Percentiles rank a stretch among this genome's conserved stretches.
Conservation (phyloP, 2,797 vertebrate species). For the Sebastes miniatus region DNA sequence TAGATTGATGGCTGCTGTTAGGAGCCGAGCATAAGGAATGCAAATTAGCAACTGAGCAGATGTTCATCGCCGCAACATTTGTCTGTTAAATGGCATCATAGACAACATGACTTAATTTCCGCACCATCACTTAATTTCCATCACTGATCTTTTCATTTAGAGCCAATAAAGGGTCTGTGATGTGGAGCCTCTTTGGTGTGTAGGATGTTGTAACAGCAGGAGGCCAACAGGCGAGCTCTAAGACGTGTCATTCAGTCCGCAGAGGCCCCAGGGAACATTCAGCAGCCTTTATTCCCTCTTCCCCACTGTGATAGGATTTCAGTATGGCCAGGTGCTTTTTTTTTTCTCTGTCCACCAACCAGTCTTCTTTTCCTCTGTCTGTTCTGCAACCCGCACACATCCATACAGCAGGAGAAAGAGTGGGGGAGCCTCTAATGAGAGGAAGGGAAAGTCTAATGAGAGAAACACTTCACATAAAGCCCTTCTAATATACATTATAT, state of each 20-base stretch:
- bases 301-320: conserved; percentile 71
- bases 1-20: conserved; percentile 53
- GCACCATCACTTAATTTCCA: conserved; percentile 52
- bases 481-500: background rate
- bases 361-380: conserved; percentile 29
- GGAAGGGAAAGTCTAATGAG: background rate
- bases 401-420: conserved; percentile 5
- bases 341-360: conserved; percentile 30
- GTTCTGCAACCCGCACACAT: conserved; percentile 38
- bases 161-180: conserved; percentile 30
- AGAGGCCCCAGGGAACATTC: conserved; percentile 62
- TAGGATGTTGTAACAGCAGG: conserved; percentile 51
- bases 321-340: conserved; percentile 69
- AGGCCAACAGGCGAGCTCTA: conserved; percentile 45
- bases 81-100: conserved; percentile 53
- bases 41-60: conserved; percentile 64
- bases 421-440: background rate
- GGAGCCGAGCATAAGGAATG: conserved; percentile 52
- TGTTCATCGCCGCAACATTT: conserved; percentile 57
- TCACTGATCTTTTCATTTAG: conserved; percentile 51
- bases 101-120: conserved; percentile 45
- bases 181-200: conserved; percentile 34
- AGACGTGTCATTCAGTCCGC: conserved; percentile 65
- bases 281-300: conserved; percentile 64
- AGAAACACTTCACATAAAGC: background rate